Percentiles rank a stretch among this genome's conserved stretches.
phyloP scores from a whole-genome alignment of 2,888 invertebrate species.

The Holacanthella duospinosa region DNA sequence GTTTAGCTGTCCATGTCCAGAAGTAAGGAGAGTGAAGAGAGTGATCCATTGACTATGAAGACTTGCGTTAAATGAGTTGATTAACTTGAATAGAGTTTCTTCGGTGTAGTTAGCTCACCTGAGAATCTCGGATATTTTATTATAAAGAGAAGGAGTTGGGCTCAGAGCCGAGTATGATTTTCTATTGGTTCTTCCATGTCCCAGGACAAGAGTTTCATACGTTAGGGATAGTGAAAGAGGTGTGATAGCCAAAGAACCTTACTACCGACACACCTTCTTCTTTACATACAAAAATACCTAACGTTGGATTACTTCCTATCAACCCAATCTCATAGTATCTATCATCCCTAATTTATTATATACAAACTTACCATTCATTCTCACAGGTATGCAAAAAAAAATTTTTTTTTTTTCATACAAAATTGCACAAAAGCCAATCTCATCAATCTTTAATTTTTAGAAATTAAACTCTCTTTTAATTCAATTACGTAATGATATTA shows the following conservation, averaged over 20 bases:
- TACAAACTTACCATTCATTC: no score
- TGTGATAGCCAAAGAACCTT: not conserved
- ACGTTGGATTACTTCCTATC: not conserved
- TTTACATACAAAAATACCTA: not conserved
- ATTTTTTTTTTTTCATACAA: no score
- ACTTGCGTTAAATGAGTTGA: conserved; percentile 6
- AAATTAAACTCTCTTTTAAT: no score
- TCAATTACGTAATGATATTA: no score
- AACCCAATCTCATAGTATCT: no score
- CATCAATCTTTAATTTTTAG: no score
- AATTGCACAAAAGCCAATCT: no score
- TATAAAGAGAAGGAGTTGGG: not conserved
- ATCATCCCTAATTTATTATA: no score
- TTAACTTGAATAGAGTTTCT: not conserved
- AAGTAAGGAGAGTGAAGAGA: not conserved
- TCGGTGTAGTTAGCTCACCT: not conserved
- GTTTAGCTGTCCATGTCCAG: not conserved
- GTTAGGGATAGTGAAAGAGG: not conserved
- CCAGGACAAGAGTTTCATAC: not conserved
- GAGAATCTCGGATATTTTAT: not conserved
- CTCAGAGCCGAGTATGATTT: not conserved
- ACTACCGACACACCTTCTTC: not conserved
- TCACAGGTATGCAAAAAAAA: no score
- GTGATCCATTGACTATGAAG: not conserved
- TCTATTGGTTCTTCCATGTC: not conserved